A percentile compares a stretch with the other conserved stretches of the same genome.
Evolutionary conservation across 2,113 vertebrate genomes (phyloP).

Genomic region (Clarias magur): DNA sequence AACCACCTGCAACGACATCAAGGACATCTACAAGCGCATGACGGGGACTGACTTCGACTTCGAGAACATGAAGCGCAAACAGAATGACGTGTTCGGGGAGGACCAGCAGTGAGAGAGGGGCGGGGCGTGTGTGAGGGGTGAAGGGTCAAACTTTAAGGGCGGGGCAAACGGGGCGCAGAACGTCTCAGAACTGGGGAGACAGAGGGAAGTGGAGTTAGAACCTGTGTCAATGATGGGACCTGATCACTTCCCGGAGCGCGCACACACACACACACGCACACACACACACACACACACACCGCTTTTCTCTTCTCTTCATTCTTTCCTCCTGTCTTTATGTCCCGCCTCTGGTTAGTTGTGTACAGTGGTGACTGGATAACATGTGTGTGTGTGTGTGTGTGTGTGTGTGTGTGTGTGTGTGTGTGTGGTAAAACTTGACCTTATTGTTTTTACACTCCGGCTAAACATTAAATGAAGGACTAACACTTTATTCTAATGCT

Average conservation of each 20-base stretch:
- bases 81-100: slow-evolving; percentile 90
- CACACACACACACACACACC: neutral
- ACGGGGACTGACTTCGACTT: slow-evolving; percentile 89
- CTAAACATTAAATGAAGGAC: neutral
- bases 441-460: neutral
- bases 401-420: neutral
- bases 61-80: slow-evolving; percentile 94
- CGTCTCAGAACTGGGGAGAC: neutral
- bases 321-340: neutral
- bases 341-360: neutral
- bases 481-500: neutral
- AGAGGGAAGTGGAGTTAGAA: neutral
- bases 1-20: slow-evolving; percentile 91
- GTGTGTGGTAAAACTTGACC: neutral
- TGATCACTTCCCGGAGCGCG: neutral
- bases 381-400: neutral
- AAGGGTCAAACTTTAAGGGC: neutral
- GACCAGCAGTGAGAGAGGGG: slow-evolving; percentile 82
- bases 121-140: neutral
- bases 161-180: neutral
- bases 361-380: neutral
- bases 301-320: neutral
- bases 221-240: neutral
- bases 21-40: slow-evolving; percentile 92
- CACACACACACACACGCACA: neutral